Percentiles rank a stretch among this genome's conserved stretches.
phyloP scores from a whole-genome alignment of 2,797 vertebrate species.

The Pseudomugil tenellus region DNA sequence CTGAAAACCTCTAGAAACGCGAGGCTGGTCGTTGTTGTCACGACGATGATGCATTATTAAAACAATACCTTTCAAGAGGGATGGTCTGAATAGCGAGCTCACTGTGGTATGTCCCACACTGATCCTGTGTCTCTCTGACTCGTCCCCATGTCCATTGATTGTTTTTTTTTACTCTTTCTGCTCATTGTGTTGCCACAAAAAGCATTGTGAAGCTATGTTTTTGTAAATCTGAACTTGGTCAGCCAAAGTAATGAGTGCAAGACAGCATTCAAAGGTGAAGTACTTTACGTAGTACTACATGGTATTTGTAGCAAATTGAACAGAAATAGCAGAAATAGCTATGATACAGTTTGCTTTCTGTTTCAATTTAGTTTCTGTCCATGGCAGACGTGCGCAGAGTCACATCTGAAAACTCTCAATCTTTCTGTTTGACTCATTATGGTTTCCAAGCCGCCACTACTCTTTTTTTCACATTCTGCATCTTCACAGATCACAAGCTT shows the following conservation, averaged over 20 bases:
- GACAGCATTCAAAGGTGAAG: not conserved
- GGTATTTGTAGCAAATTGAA: not conserved
- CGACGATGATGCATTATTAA: conserved; percentile 53
- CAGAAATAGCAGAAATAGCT: not conserved
- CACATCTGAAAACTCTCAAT: conserved; percentile 21
- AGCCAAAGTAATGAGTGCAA: too few relatives aligned
- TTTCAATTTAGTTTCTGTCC: not conserved
- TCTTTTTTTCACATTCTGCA: conserved; percentile 17
- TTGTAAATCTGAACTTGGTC: too few relatives aligned
- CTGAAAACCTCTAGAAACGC: conserved; percentile 16
- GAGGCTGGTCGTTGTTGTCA: conserved; percentile 14
- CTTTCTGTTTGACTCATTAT: conserved; percentile 34
- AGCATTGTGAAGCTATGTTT: too few relatives aligned
- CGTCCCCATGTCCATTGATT: too few relatives aligned
- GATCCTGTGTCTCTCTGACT: conserved; percentile 35
- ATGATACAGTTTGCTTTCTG: not conserved
- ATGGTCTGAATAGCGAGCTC: conserved; percentile 9
- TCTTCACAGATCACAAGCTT: conserved; percentile 30
- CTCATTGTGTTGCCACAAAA: too few relatives aligned
- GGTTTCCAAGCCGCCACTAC: conserved; percentile 9
- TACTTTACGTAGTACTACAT: too few relatives aligned
- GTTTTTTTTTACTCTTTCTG: too few relatives aligned
- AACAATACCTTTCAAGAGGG: conserved; percentile 1
- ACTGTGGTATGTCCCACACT: conserved; percentile 7
- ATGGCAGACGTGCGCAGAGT: conserved; percentile 50